A percentile compares a stretch with the other conserved stretches of the same genome.
Conservation (phyloP, 1,140 invertebrate species). For the Elymnias hypermnestra region DNA sequence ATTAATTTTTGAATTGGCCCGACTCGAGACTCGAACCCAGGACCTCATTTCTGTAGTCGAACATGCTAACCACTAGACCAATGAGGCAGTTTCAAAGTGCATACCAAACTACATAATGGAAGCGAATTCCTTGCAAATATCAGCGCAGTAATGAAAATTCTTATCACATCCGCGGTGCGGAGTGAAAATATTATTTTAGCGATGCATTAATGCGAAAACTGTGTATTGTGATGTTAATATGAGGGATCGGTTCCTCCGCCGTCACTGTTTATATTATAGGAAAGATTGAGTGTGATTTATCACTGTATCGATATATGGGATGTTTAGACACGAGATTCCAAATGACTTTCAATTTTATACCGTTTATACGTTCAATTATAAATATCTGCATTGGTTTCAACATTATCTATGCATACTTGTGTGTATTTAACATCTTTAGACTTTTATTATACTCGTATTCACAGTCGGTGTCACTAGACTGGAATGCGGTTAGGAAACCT, state of each 20-base stretch:
- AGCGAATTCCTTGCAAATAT: slow-evolving; percentile 1
- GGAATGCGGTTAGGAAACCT: too few relatives aligned
- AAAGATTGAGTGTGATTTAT: slow-evolving; percentile 31
- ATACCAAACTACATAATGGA: too few relatives aligned
- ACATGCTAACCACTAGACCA: too few relatives aligned
- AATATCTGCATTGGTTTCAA: too few relatives aligned
- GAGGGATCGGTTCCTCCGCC: slow-evolving; percentile 23
- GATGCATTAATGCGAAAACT: slow-evolving; percentile 30
- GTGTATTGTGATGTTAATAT: slow-evolving; percentile 29
- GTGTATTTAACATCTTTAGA: too few relatives aligned
- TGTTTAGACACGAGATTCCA: background rate
- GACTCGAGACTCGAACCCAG: too few relatives aligned
- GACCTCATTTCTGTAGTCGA: too few relatives aligned
- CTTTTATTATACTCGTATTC: too few relatives aligned
- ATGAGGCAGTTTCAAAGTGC: too few relatives aligned
- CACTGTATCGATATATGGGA: slow-evolving; percentile 18
- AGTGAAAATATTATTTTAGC: slow-evolving; percentile 26
- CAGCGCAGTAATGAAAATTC: slow-evolving; percentile 14
- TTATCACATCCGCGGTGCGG: slow-evolving; percentile 9
- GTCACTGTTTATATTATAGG: slow-evolving; percentile 7
- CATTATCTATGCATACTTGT: too few relatives aligned
- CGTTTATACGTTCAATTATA: background rate
- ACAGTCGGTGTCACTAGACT: too few relatives aligned
- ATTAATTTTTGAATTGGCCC: too few relatives aligned
- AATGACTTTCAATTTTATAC: background rate